phyloP scores from a whole-genome alignment of 2,797 vertebrate species.

The Malacoraja senta region DNA sequence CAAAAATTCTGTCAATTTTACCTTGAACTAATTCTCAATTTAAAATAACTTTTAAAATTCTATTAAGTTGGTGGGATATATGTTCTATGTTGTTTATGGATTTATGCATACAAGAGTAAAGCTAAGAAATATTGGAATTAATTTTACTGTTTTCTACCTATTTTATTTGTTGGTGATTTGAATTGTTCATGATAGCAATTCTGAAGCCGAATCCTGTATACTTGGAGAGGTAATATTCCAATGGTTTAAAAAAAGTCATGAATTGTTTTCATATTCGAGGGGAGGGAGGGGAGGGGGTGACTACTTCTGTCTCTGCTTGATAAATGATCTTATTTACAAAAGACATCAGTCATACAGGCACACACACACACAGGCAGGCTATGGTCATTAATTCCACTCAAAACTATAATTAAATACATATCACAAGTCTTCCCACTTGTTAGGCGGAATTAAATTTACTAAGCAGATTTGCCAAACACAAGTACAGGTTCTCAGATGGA shows the following conservation, averaged over 20 bases:
- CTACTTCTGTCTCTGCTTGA: slow-evolving; percentile 26
- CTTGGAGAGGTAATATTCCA: not conserved
- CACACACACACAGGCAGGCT: slow-evolving; percentile 35
- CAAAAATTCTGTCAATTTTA: not conserved
- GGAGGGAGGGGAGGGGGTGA: not conserved
- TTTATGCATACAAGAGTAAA: not conserved
- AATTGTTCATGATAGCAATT: not conserved
- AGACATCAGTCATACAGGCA: slow-evolving; percentile 32
- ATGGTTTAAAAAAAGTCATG: not conserved
- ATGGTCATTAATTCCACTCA: slow-evolving; percentile 38
- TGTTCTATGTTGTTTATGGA: not conserved
- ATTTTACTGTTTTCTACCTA: slow-evolving; percentile 1
- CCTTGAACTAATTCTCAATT: not conserved
- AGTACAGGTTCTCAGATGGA: slow-evolving; percentile 18
- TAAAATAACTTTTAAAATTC: not conserved
- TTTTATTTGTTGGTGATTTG: not conserved
- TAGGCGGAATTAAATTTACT: slow-evolving; percentile 26
- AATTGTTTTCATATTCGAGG: slow-evolving; percentile 30
- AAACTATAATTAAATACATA: slow-evolving; percentile 36
- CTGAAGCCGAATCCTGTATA: not conserved
- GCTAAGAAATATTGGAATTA: not conserved
- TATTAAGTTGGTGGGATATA: not conserved
- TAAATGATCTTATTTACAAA: slow-evolving; percentile 38
- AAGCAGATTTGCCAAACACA: slow-evolving; percentile 13
- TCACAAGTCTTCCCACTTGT: slow-evolving; percentile 37